Conservation (phyloP, 2,888 invertebrate genomes). For the Trachelus troglodyta region DNA sequence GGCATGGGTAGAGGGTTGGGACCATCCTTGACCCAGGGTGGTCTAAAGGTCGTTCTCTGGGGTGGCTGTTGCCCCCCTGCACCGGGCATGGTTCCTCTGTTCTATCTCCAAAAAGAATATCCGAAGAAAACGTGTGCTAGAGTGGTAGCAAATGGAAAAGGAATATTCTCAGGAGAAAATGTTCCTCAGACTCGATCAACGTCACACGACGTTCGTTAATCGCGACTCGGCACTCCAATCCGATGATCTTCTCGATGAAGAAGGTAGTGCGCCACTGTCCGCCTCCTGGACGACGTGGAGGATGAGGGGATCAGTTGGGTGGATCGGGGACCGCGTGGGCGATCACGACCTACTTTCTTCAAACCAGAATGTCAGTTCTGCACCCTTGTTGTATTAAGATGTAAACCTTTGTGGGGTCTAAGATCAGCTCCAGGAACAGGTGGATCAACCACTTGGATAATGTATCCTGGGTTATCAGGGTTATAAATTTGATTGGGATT, state of each 20-base stretch:
- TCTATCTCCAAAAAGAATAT: conserved; percentile 5
- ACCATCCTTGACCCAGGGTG: conserved; percentile 81
- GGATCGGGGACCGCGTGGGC: conserved; percentile 28
- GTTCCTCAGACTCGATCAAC: neutral
- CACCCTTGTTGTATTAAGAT: neutral
- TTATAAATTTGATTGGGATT: neutral
- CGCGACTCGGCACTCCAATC: conserved; percentile 10
- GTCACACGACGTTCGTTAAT: conserved; percentile 1
- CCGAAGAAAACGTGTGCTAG: neutral
- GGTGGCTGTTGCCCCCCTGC: conserved; percentile 68
- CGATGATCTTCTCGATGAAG: conserved; percentile 39
- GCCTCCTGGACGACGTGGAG: conserved; percentile 34
- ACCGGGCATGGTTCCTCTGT: conserved; percentile 58
- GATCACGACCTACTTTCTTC: conserved; percentile 46
- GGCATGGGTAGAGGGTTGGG: conserved; percentile 72
- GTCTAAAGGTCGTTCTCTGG: conserved; percentile 76
- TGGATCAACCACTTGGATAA: neutral
- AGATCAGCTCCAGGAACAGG: neutral
- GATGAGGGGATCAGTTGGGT: conserved; percentile 4
- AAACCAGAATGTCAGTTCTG: neutral
- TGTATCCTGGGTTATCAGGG: neutral
- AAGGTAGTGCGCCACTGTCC: conserved; percentile 42
- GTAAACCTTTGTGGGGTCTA: neutral
- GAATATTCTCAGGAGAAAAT: neutral
- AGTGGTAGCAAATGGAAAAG: neutral